Evolutionary conservation across 2,888 invertebrate species (phyloP), one percentile per base, ranked within the genome.

Genomic region (Clepsis dumicolana): DNA sequence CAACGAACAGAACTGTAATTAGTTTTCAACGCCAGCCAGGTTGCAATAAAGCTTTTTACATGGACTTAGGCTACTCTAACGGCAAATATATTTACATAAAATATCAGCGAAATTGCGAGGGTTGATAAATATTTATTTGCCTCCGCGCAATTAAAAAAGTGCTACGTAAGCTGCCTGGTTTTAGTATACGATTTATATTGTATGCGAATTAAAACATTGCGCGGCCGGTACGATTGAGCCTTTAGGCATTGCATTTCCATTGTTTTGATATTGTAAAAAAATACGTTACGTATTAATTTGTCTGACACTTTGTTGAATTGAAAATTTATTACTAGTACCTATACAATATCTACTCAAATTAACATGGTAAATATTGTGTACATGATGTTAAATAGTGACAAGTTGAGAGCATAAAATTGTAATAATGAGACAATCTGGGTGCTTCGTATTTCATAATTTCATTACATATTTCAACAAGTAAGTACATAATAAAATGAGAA

Each of bases 31-130:
- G 16, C 32, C 41, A 57, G 59, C 16, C 16, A 35, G 18, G 24
- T 18, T 35, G 57, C 59, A 59, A 41, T 60, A 60, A 60, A 60
- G 57, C 12, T 25, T 57, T 57, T 44, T 60, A 60, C 44, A 44
- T 44, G 27, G 44, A 29, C 44, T 12, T 27, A 16, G 10, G 59
- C 10, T 1, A 29, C 21, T 57, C 4, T 10, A 4, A 18, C 21
- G 12, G 2, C 12, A 16, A 24, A 35, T 18, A 56, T 4, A 12
- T 14, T 14, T 21, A n/a, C 38, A 21, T 57, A 57, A 24, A 57
- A 59, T 38, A 41, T 48, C 24, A 18, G 29, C 60, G 5, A 48
- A 50, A 50, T 4, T 50, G 21, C n/a, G 10, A 35, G n/a, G 12
- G 32, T 52, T 24, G 24, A 52, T 62, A 25, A 35, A 50, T 35